phyloP scores from a whole-genome alignment of 1,140 invertebrate genomes.

The Himalopsyche phryganea region DNA sequence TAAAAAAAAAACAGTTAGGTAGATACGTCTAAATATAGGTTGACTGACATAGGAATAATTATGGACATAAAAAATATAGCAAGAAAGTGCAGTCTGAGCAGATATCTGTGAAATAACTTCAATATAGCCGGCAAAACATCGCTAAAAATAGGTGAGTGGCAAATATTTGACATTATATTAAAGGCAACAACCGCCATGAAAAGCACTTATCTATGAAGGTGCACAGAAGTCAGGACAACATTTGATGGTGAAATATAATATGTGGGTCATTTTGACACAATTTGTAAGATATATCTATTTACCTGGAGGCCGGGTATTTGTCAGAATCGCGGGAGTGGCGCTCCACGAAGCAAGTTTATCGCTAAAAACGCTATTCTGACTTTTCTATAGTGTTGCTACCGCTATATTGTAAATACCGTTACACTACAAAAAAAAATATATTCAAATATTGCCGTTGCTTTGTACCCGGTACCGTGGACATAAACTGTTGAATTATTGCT shows the following conservation, averaged over 20 bases:
- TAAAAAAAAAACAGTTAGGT: slow-evolving; percentile 12
- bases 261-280: neutral
- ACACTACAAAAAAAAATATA: neutral
- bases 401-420: slow-evolving; percentile 13
- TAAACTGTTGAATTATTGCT: no score
- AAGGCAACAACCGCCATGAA: slow-evolving; percentile 3
- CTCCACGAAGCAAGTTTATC: slow-evolving; percentile 16
- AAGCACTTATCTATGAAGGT: neutral
- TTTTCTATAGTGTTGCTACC: slow-evolving; percentile 19
- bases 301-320: slow-evolving; percentile 18
- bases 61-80: slow-evolving; percentile 11
- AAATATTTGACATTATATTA: slow-evolving; percentile 9
- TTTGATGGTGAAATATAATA: neutral
- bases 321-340: slow-evolving; percentile 26
- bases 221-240: neutral
- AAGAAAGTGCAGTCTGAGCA: slow-evolving; percentile 8
- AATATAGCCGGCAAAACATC: slow-evolving; percentile 24
- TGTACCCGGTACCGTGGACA: neutral
- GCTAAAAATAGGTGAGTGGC: slow-evolving; percentile 27
- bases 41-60: slow-evolving; percentile 3
- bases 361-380: slow-evolving; percentile 27
- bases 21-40: slow-evolving; percentile 15
- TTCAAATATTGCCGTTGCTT: neutral
- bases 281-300: slow-evolving; percentile 16
- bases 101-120: slow-evolving; percentile 13